Evolutionary conservation across 1,140 invertebrate genomes (phyloP).

Genomic region (Pantala flavescens): DNA sequence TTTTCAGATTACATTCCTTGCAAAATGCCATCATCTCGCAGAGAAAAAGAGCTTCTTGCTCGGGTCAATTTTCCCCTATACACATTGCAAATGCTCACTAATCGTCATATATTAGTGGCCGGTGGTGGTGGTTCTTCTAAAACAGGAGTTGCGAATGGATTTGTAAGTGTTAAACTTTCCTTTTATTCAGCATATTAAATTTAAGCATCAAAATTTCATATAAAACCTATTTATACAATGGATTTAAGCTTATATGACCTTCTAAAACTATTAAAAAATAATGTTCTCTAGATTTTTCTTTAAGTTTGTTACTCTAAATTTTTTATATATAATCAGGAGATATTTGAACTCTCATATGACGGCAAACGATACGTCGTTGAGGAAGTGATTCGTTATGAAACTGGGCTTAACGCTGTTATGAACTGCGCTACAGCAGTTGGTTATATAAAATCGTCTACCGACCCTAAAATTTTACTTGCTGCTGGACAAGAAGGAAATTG

Average conservation of each 20-base stretch:
- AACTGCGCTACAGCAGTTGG: conserved; percentile 57
- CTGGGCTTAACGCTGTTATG: conserved; percentile 82
- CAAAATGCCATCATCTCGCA: conserved; percentile 39
- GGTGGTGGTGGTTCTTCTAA: conserved; percentile 91
- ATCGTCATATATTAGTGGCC: conserved; percentile 84
- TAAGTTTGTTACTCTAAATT: conserved; percentile 22
- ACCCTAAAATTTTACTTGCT: conserved; percentile 62
- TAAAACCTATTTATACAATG: not conserved
- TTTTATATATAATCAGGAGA: conserved; percentile 54
- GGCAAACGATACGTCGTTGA: conserved; percentile 68
- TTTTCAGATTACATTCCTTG: not conserved
- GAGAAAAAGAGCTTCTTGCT: conserved; percentile 44
- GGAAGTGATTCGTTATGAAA: conserved; percentile 78
- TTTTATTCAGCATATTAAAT: not conserved
- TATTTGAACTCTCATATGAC: conserved; percentile 79
- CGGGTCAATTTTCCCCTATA: conserved; percentile 89
- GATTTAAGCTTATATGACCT: not conserved
- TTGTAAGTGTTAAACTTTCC: conserved; percentile 50
- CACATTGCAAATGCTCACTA: conserved; percentile 77
- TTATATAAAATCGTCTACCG: conserved; percentile 37
- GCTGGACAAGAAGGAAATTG: conserved; percentile 87
- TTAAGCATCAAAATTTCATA: not conserved
- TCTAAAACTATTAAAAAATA: no score
- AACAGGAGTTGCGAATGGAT: conserved; percentile 90
- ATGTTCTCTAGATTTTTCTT: not conserved